Percentiles rank a stretch among this genome's conserved stretches.
Evolutionary conservation across 2,888 invertebrate species (phyloP).

Genomic region (Phortica magna): DNA sequence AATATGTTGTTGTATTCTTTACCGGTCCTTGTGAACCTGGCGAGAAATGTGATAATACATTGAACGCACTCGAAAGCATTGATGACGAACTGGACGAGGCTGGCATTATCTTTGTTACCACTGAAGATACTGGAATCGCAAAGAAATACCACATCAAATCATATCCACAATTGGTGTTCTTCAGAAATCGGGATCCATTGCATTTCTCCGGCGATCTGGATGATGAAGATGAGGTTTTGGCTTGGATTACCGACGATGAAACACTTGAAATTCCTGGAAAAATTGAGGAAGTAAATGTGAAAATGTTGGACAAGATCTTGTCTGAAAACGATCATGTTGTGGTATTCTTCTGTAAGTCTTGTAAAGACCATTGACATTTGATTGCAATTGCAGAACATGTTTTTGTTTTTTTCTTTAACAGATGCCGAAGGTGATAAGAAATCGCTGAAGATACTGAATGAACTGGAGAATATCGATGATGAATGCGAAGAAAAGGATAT

Average conservation of each 20-base stretch:
- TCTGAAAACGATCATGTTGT: constrained; percentile 93
- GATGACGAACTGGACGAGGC: constrained; percentile 95
- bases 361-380: neutral
- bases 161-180: constrained; percentile 92
- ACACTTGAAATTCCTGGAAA: constrained; percentile 94
- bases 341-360: constrained; percentile 92
- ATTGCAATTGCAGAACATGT: neutral
- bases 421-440: constrained; percentile 94
- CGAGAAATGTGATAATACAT: constrained; percentile 90
- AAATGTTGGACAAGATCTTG: constrained; percentile 93
- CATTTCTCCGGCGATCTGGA: constrained; percentile 90
- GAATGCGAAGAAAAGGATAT: constrained; percentile 95
- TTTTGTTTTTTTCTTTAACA: constrained; percentile 72
- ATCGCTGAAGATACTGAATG: constrained; percentile 91
- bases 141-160: constrained; percentile 91
- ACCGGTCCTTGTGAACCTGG: constrained; percentile 94
- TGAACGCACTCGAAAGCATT: constrained; percentile 92
- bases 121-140: constrained; percentile 89
- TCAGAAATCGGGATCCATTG: constrained; percentile 93
- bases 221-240: constrained; percentile 93
- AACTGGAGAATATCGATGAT: constrained; percentile 94
- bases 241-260: constrained; percentile 94
- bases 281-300: constrained; percentile 94
- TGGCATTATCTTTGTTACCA: constrained; percentile 95
- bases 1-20: constrained; percentile 96